These are phyloP conservation scores for Julus scanicus DNA, from an alignment of 2,888 invertebrate genomes.

Conservation along the genomic window DNA sequence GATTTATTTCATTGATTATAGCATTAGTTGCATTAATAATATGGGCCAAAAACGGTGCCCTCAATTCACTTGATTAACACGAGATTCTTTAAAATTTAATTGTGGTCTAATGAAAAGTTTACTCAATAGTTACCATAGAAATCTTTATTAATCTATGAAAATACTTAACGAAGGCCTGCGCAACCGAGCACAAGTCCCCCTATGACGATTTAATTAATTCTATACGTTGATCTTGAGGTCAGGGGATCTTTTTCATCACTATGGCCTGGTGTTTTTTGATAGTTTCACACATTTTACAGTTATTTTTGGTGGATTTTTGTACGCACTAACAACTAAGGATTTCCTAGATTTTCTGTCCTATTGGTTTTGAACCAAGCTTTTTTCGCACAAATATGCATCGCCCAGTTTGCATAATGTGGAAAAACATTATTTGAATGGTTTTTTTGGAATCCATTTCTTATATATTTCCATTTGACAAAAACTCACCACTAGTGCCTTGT, in stretches of 20 bases:
- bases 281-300: neutral
- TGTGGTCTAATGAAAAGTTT: too few relatives aligned
- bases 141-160: too few relatives aligned
- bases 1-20: too few relatives aligned
- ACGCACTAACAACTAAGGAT: neutral
- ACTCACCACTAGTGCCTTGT: slow-evolving; percentile 19
- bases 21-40: too few relatives aligned
- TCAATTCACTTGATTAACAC: too few relatives aligned
- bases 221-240: too few relatives aligned
- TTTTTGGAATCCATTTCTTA: neutral
- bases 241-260: too few relatives aligned
- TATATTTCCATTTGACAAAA: neutral
- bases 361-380: neutral
- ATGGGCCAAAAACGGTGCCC: too few relatives aligned
- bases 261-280: neutral
- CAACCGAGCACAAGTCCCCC: neutral
- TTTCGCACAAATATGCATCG: slow-evolving; percentile 3
- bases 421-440: neutral
- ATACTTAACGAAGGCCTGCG: neutral
- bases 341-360: neutral
- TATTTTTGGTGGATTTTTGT: slow-evolving; percentile 11
- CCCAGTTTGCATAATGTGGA: neutral
- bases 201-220: too few relatives aligned
- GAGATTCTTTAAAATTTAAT: too few relatives aligned
- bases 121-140: too few relatives aligned